Evolutionary conservation across 2,888 invertebrate species (phyloP).

Genomic region (Drosophila tripunctata): DNA sequence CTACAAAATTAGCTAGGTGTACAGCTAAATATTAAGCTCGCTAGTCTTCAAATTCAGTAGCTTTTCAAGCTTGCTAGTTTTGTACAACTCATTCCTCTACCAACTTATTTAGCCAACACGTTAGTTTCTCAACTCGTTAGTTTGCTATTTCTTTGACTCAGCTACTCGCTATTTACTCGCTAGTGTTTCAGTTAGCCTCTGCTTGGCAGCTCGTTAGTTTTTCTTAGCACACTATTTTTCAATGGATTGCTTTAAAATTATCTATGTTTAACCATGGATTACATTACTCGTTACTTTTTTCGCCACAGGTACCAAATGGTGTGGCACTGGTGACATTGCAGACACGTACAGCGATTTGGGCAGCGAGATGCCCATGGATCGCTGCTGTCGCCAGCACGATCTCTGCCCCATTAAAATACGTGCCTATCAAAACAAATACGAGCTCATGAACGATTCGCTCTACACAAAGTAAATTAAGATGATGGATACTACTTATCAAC

Average conservation of each 20-base stretch:
- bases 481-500: no score
- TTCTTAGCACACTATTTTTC: no score
- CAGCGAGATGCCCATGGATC: conserved; percentile 88
- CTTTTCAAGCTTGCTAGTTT: neutral
- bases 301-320: conserved; percentile 93
- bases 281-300: neutral
- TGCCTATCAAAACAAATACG: conserved; percentile 87
- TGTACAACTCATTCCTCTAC: neutral
- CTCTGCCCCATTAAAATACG: conserved; percentile 93
- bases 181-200: no score
- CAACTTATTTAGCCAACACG: neutral
- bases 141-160: neutral
- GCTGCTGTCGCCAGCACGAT: conserved; percentile 95
- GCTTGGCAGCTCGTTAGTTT: no score
- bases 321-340: conserved; percentile 95
- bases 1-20: no score
- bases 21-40: no score
- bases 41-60: neutral
- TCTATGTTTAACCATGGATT: neutral
- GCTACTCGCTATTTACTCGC: neutral
- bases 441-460: conserved; percentile 92
- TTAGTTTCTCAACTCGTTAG: neutral
- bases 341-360: conserved; percentile 93
- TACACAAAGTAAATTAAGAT: conserved; percentile 91
- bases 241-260: neutral